phyloP scores from a whole-genome alignment of 2,797 vertebrate genomes.

The Liasis olivaceus region DNA sequence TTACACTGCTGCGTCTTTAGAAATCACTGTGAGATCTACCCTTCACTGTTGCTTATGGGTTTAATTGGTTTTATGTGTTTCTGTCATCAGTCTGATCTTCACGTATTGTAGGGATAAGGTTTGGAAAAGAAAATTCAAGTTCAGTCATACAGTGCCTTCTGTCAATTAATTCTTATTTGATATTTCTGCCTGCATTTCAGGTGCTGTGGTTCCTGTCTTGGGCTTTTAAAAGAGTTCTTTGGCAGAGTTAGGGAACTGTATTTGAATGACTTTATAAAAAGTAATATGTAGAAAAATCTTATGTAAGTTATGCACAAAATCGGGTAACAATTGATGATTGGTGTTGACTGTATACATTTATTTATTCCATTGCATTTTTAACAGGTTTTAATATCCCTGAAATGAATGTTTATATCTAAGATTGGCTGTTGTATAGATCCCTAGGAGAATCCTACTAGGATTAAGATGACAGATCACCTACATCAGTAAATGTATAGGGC shows the following conservation, averaged over 20 bases:
- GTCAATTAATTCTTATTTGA: slow-evolving; percentile 79
- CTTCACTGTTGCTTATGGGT: slow-evolving; percentile 56
- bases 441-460: neutral
- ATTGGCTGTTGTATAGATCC: slow-evolving; percentile 29
- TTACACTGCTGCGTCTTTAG: slow-evolving; percentile 34
- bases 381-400: slow-evolving; percentile 59
- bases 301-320: slow-evolving; percentile 53
- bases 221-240: slow-evolving; percentile 70
- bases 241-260: slow-evolving; percentile 61
- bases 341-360: slow-evolving; percentile 72
- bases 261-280: slow-evolving; percentile 68
- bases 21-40: slow-evolving; percentile 59
- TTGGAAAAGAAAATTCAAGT: slow-evolving; percentile 74
- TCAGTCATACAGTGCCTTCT: slow-evolving; percentile 65
- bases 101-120: slow-evolving; percentile 71
- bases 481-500: neutral
- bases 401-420: slow-evolving; percentile 53
- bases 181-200: slow-evolving; percentile 75
- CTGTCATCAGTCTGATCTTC: slow-evolving; percentile 70
- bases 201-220: slow-evolving; percentile 67
- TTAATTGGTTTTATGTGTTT: slow-evolving; percentile 74
- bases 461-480: neutral
- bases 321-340: slow-evolving; percentile 60
- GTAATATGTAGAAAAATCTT: slow-evolving; percentile 63
- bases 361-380: slow-evolving; percentile 65